Conservation (phyloP, 2,797 vertebrate genomes). For the Danio aesculapii region DNA sequence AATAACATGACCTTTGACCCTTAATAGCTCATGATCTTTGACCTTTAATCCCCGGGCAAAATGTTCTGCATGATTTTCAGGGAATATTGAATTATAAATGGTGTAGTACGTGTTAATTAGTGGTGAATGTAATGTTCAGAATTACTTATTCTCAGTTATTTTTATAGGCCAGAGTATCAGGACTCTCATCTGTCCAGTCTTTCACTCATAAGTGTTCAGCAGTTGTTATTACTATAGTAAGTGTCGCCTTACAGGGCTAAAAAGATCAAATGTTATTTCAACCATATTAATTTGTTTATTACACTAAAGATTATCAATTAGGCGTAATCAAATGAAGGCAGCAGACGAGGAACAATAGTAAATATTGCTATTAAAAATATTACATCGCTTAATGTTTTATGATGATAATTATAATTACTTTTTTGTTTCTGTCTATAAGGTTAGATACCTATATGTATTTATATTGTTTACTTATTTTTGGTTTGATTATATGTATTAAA, state of each 20-base stretch:
- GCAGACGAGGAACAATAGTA: neutral
- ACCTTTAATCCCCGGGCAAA: neutral
- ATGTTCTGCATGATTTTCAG: neutral
- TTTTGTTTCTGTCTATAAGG: neutral
- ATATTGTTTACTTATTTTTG: too few relatives aligned
- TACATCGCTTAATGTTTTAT: neutral
- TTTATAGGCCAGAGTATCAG: neutral
- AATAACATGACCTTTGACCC: slow-evolving; percentile 42
- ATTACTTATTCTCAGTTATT: neutral
- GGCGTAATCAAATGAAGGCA: neutral
- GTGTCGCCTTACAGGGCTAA: neutral
- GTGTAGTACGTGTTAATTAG: slow-evolving; percentile 1
- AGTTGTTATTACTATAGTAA: neutral
- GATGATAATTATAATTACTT: neutral
- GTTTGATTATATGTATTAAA: too few relatives aligned
- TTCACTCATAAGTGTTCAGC: neutral
- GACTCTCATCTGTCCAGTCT: neutral
- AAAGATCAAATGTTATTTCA: neutral
- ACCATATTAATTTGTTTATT: neutral
- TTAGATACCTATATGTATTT: too few relatives aligned
- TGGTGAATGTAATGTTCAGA: neutral
- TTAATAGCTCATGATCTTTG: slow-evolving; percentile 6
- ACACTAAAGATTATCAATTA: slow-evolving; percentile 2
- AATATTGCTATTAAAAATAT: neutral
- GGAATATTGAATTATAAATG: neutral